Conservation (phyloP, 2,888 invertebrate species). For the Syrphus vitripennis region DNA sequence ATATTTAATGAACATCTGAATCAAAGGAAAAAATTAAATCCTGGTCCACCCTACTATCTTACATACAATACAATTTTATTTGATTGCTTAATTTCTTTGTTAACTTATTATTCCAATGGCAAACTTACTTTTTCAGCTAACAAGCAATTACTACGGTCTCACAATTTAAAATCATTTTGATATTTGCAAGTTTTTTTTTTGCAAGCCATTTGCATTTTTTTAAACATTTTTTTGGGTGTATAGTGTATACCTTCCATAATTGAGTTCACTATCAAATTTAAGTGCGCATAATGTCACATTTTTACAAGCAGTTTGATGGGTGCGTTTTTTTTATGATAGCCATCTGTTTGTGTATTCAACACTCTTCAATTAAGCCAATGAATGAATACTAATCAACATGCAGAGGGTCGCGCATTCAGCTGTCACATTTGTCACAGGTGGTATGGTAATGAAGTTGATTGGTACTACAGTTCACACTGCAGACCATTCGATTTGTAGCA, state of each 20-base stretch:
- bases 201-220: neutral
- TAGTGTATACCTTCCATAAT: neutral
- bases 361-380: neutral
- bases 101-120: neutral
- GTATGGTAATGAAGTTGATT: neutral
- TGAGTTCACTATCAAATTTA: neutral
- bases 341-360: neutral
- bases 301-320: neutral
- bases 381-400: constrained; percentile 1
- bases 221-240: neutral
- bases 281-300: neutral
- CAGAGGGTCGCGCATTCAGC: too few species aligned
- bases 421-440: neutral
- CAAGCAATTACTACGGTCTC: neutral
- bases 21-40: too few species aligned
- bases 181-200: neutral
- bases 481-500: neutral
- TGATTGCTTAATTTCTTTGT: too few species aligned
- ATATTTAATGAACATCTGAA: too few species aligned
- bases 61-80: too few species aligned
- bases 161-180: neutral
- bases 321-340: neutral
- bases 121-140: neutral
- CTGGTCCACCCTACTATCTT: too few species aligned
- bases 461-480: neutral